phyloP scores from a whole-genome alignment of 2,888 invertebrate species.

The Dolichopus griseipennis region DNA sequence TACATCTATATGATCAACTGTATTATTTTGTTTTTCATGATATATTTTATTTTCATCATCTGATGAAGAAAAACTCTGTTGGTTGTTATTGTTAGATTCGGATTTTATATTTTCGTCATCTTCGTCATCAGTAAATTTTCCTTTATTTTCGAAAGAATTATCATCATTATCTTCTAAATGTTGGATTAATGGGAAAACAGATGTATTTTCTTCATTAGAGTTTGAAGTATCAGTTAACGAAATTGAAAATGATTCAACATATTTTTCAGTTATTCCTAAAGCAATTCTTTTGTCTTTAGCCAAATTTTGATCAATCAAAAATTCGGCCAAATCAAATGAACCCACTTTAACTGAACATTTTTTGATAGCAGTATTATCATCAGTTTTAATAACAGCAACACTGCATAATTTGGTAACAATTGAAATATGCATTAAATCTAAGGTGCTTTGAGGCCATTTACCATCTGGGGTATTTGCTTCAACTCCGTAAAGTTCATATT shows the following conservation, averaged over 20 bases:
- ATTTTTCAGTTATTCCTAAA: neutral
- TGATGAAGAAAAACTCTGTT: neutral
- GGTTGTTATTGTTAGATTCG: neutral
- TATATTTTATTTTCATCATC: neutral
- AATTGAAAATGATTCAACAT: no score
- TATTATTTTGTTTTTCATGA: neutral
- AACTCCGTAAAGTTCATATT: slow-evolving; percentile 51
- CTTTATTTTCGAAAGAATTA: neutral
- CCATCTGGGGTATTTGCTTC: slow-evolving; percentile 35
- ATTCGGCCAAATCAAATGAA: slow-evolving; percentile 26
- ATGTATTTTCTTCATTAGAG: no score
- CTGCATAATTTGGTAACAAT: slow-evolving; percentile 52
- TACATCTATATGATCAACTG: neutral
- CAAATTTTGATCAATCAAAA: slow-evolving; percentile 26
- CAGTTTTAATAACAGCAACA: slow-evolving; percentile 30
- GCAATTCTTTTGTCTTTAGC: slow-evolving; percentile 16
- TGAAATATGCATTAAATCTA: slow-evolving; percentile 54
- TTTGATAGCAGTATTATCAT: slow-evolving; percentile 22
- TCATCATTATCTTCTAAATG: neutral
- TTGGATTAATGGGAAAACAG: neutral
- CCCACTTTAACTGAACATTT: slow-evolving; percentile 28
- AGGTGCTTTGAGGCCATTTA: slow-evolving; percentile 46
- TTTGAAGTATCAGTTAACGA: no score
- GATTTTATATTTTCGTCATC: neutral
- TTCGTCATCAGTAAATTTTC: neutral